A percentile compares a stretch with the other conserved stretches of the same genome.
Conservation (phyloP, 2,113 vertebrate species). For the Glaucidium brasilianum region DNA sequence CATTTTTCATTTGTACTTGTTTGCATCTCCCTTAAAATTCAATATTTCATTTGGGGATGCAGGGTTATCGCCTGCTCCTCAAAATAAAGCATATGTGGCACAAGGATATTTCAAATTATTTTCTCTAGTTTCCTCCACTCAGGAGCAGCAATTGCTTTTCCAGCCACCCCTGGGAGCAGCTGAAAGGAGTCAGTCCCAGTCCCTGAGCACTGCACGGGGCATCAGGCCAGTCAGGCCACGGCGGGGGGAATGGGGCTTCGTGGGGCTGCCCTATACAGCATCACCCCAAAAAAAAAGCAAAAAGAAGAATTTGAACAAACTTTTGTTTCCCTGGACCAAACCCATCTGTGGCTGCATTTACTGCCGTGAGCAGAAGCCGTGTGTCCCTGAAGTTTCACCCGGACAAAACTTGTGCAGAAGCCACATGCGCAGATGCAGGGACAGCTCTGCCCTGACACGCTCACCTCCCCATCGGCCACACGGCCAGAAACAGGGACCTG, state of each 20-base stretch:
- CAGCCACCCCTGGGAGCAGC: not conserved
- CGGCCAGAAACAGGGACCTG: not conserved
- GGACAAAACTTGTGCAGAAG: not conserved
- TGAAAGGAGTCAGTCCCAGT: not conserved
- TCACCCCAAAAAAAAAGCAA: not conserved
- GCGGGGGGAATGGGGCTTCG: not conserved
- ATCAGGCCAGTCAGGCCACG: accelerated
- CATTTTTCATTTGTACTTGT: constrained; percentile 60
- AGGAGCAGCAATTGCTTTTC: not conserved
- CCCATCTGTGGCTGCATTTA: not conserved
- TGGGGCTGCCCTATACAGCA: not conserved
- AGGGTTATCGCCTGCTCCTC: not conserved
- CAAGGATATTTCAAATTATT: constrained; percentile 16
- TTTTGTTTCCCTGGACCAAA: not conserved
- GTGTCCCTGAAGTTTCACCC: not conserved
- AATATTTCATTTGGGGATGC: constrained; percentile 28
- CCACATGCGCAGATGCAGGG: accelerated
- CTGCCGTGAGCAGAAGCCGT: not conserved
- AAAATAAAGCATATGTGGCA: constrained; percentile 32
- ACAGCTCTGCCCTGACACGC: not conserved
- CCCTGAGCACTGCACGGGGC: accelerated
- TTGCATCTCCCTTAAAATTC: constrained; percentile 61
- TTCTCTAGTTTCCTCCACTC: not conserved
- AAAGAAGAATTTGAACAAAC: not conserved
- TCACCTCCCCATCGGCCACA: not conserved